These are phyloP conservation scores for Ophion costatus DNA, from an alignment of 2,888 invertebrate species.

Conservation along the genomic window DNA sequence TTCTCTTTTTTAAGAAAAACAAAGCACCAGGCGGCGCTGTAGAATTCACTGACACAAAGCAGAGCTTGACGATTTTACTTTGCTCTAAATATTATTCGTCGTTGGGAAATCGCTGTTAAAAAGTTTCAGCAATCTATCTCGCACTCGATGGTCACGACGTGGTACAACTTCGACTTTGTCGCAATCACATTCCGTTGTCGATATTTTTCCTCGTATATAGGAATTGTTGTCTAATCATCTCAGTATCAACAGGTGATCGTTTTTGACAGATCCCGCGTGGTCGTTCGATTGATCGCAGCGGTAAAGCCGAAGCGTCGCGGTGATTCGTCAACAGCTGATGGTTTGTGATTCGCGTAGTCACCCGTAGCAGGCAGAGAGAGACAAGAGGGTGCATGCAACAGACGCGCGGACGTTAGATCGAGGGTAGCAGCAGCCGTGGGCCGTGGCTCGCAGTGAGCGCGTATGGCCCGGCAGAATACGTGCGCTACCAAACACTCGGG, in stretches of 20 bases:
- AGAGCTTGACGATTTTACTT: no score
- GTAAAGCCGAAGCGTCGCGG: neutral
- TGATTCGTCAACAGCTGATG: conserved; percentile 8
- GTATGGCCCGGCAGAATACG: neutral
- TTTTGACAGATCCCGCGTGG: neutral
- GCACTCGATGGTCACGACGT: no score
- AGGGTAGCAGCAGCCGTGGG: neutral
- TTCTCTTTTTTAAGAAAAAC: no score
- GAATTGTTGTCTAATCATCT: neutral
- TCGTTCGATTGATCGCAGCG: neutral
- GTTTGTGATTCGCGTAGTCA: conserved; percentile 10
- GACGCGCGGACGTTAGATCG: neutral
- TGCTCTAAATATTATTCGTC: no score
- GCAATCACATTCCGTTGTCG: no score
- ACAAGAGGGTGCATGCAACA: neutral
- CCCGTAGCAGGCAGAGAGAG: neutral
- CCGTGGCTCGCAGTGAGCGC: neutral
- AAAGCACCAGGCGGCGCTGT: no score
- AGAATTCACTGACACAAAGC: no score
- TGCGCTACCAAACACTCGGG: neutral
- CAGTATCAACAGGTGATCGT: conserved; percentile 32
- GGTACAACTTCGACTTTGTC: no score
- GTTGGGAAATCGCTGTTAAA: no score
- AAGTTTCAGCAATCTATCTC: no score
- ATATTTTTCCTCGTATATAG: no score